These are phyloP conservation scores for Semaprochilodus insignis DNA, from an alignment of 2,797 vertebrate species.

Conservation along the genomic window DNA sequence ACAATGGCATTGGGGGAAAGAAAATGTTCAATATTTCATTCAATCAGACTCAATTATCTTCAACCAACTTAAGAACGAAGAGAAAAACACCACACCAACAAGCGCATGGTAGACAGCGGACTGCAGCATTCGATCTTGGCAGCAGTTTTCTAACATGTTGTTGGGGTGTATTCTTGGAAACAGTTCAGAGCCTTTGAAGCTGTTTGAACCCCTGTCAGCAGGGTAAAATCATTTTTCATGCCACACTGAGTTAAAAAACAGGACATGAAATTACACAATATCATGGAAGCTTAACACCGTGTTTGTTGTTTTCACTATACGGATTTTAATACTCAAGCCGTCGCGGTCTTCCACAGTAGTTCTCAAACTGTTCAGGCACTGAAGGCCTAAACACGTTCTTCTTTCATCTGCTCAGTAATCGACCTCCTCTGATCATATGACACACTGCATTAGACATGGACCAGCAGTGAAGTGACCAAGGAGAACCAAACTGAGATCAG, in stretches of 20 bases:
- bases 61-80: neutral
- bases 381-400: neutral
- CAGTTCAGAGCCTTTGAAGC: conserved; percentile 3
- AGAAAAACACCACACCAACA: neutral
- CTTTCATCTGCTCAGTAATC: conserved; percentile 15
- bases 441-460: conserved; percentile 28
- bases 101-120: neutral
- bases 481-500: conserved; percentile 11
- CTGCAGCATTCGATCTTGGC: conserved; percentile 1
- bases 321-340: neutral
- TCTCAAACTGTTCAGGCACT: neutral
- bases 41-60: conserved; percentile 1
- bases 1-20: neutral
- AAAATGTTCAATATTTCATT: neutral
- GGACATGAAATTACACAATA: conserved; percentile 8
- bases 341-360: neutral
- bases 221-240: conserved; percentile 27
- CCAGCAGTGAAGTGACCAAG: conserved; percentile 1
- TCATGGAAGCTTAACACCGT: neutral
- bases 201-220: neutral
- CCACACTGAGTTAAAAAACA: neutral
- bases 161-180: conserved; percentile 4
- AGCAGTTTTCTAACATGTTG: conserved; percentile 4
- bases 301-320: conserved; percentile 9
- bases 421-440: conserved; percentile 32